Evolutionary conservation across 2,888 invertebrate genomes (phyloP), one percentile per base, ranked within the genome.

Genomic region (Ochlodes sylvanus): DNA sequence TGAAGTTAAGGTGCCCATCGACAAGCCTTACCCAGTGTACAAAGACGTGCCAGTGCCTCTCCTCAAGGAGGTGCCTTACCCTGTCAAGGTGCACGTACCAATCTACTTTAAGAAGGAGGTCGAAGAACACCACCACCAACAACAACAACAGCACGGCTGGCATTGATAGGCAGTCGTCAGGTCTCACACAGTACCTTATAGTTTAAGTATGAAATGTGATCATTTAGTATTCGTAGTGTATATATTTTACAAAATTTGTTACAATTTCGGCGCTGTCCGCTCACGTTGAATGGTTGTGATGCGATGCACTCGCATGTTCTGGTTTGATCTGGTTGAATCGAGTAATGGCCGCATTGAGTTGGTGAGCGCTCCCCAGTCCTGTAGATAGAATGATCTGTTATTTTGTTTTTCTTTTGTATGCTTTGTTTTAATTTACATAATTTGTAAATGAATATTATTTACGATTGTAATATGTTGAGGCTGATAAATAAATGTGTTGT

Each of bases 11-110:
- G 96, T 97, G 14, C 96, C 95, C 68, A 96, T 97, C 34, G 97
- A 97, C 88, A 97, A 96, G 86, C 97, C 97, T 60, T 97, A 97
- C 88, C 95, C 96, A 72, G 96, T 97, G 7, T 95, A 95, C 93
- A 96, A 96, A 80, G 96, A 97, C 79, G 96, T 97, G 70, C 96
- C 94, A 69, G 92, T 95, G 44, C 97, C 96, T 4, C 95, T 97
- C 32, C 95, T 96, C 74, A 97, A 96, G 78, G 96, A 96, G 82
- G 95, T 97, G 52, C 96, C 97, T 17, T 95, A 95, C 80, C 96
- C 97, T 32, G 96, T 96, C n/a, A 96, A 96, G 86, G 95, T 96
- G 63, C 96, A 96, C 76, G 95, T 96, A 21, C 96, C 96, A 69
- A 92, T 94, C 27, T 94, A 94, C 76, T 87, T 96, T 63, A 95